phyloP scores from a whole-genome alignment of 2,888 invertebrate genomes.

The Prosapia bicincta region DNA sequence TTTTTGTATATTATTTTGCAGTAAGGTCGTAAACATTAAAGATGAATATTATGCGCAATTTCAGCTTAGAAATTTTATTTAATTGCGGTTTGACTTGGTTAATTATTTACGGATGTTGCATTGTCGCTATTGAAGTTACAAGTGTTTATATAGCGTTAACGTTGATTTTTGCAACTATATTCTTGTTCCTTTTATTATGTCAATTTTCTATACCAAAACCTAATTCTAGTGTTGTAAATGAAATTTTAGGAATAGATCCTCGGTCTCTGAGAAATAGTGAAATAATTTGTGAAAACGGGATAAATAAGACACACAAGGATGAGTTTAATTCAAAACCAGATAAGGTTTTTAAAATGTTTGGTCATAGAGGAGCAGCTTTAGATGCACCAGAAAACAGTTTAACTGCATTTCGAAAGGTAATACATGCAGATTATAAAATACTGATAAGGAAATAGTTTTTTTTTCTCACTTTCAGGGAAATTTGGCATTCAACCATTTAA shows the following conservation, averaged over 20 bases:
- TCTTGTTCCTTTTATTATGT: conserved; percentile 29
- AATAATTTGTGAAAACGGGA: background rate
- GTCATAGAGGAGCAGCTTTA: conserved; percentile 69
- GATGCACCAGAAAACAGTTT: conserved; percentile 81
- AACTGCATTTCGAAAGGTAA: conserved; percentile 65
- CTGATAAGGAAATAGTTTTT: background rate
- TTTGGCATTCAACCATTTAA: no score
- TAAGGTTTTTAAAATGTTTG: conserved; percentile 47
- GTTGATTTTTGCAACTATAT: conserved; percentile 23
- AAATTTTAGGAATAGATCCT: conserved; percentile 30
- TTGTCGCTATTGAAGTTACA: conserved; percentile 33
- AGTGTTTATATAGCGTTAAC: conserved; percentile 18
- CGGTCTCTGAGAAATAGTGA: background rate
- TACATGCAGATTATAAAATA: background rate
- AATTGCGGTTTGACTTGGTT: conserved; percentile 12
- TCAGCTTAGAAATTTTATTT: background rate
- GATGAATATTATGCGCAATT: background rate
- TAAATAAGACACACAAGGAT: background rate
- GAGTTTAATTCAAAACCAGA: background rate
- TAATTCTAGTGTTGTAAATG: conserved; percentile 18
- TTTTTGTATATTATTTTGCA: no score
- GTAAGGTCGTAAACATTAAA: no score
- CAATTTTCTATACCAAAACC: conserved; percentile 30
- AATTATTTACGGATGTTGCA: conserved; percentile 20
- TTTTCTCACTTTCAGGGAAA: no score